Evolutionary conservation across 2,888 invertebrate species (phyloP).

Genomic region (Eudemis profundana): DNA sequence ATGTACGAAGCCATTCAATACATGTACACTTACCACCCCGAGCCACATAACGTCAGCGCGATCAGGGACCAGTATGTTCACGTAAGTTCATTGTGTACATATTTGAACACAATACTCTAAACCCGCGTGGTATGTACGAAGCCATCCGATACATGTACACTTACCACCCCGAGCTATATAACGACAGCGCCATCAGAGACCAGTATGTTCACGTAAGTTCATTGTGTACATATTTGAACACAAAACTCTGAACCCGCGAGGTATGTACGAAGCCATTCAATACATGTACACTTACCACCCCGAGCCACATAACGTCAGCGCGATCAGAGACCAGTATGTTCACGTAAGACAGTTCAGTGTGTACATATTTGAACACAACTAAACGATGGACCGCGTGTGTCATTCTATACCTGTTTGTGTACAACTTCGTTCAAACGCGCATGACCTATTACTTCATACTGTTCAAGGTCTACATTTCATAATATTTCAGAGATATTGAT

Average conservation of each 20-base stretch:
- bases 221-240: slow-evolving; percentile 60
- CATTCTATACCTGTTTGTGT: too few relatives aligned
- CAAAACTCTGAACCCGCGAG: slow-evolving; percentile 96
- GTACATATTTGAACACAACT: too few relatives aligned
- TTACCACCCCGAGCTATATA: slow-evolving; percentile 93
- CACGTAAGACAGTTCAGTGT: neutral
- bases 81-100: slow-evolving; percentile 82
- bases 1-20: slow-evolving; percentile 96
- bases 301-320: slow-evolving; percentile 92
- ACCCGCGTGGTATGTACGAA: too few relatives aligned
- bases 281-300: slow-evolving; percentile 99
- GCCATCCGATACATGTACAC: too few relatives aligned
- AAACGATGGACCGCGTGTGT: too few relatives aligned
- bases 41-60: slow-evolving; percentile 92
- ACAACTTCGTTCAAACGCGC: too few relatives aligned
- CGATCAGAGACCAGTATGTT: slow-evolving; percentile 94
- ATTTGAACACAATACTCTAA: too few relatives aligned
- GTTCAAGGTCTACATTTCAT: too few relatives aligned
- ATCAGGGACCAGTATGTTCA: slow-evolving; percentile 95
- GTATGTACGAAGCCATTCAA: slow-evolving; percentile 95
- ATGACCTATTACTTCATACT: too few relatives aligned
- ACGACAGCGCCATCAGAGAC: slow-evolving; percentile 92
- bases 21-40: slow-evolving; percentile 98
- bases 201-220: slow-evolving; percentile 92
- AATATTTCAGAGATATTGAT: too few relatives aligned